Base-by-base conservation (phyloP, 2,797 vertebrate genomes). In the Arrhamphus sclerolepis region DNA sequence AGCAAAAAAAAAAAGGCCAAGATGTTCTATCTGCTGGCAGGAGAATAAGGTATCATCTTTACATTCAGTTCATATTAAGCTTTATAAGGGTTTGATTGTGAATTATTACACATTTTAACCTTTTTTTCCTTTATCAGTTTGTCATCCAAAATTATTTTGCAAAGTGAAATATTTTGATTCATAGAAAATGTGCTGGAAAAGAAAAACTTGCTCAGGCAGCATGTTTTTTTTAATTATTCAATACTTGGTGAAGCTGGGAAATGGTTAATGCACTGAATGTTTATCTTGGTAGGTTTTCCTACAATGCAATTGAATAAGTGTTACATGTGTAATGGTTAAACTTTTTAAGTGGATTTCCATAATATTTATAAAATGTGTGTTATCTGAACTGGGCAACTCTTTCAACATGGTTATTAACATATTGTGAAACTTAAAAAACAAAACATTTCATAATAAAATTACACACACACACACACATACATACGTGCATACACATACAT, bases 241-340 rank as follows among this genome's bases (percentile, higher is more conserved):
- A 38, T 38, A 38, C 34, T 38, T 68, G 34, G 70, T 82, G 56
- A 71, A 70, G 81, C 77, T 78, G 77, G 84, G 65, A 80, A 79
- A 78, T 43, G 42, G 80, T 77, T 75, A 85, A 84, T 89, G 87
- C 87, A 90, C 84, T 90, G 86, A 88, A 85, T 87, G 82, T 84
- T 84, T 85, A 78, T 81, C 78, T 79, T 48, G 8, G 73, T 77
- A 71, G 75, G 61, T 59, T 75, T 65, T 17, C 70, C 78, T 81
- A 68, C 74, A 53, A 79, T 77, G 77, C 76, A 84, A 71, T 48
- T 74, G 62, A 83, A 59, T 57, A 85, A 79, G 82, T 88, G 70
- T 89, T 86, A 74, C 42, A 47, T 77, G 62, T 84, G 49, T 78
- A 70, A 62, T 62, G 63, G 59, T 69, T 70, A 64, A 66, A 61